A percentile compares a stretch with the other conserved stretches of the same genome.
These are phyloP conservation scores for Platyrinchus mystaceus DNA, from an alignment of 2,797 vertebrate species.

Conservation along the genomic window DNA sequence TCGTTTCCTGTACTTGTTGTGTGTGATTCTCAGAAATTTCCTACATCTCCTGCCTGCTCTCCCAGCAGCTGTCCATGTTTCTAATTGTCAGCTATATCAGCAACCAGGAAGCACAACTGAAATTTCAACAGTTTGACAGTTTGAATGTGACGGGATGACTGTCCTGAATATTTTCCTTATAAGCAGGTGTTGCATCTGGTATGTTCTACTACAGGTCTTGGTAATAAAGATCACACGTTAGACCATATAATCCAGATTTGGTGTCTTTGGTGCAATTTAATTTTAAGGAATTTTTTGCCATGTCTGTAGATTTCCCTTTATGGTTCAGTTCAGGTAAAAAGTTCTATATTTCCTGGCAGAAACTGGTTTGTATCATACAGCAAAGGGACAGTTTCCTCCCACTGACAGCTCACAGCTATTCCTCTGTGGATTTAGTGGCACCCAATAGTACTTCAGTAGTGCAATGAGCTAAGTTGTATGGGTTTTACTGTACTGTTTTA, in stretches of 20 bases:
- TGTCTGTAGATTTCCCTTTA: background rate
- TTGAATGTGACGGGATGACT: background rate
- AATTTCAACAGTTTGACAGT: background rate
- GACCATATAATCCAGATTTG: too few species aligned
- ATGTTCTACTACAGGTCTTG: background rate
- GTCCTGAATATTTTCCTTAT: background rate
- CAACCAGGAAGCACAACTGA: background rate
- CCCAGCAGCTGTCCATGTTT: background rate
- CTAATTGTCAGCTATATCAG: background rate
- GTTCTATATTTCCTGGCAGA: background rate
- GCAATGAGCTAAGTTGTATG: background rate
- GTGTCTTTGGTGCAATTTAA: background rate
- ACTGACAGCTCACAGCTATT: background rate
- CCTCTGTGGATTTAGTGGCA: background rate
- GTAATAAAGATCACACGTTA: background rate
- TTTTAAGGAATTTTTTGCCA: background rate
- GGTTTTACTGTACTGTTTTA: background rate
- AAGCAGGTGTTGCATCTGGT: background rate
- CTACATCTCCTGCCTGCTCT: background rate
- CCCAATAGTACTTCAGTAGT: background rate
- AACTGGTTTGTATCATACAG: background rate
- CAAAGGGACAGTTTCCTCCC: background rate
- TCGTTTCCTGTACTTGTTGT: rapidly evolving
- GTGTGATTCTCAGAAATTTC: background rate
- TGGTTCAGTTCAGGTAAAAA: background rate